Percentiles rank a stretch among this genome's conserved stretches.
phyloP scores from a whole-genome alignment of 2,113 vertebrate species.

The Petromus typicus region DNA sequence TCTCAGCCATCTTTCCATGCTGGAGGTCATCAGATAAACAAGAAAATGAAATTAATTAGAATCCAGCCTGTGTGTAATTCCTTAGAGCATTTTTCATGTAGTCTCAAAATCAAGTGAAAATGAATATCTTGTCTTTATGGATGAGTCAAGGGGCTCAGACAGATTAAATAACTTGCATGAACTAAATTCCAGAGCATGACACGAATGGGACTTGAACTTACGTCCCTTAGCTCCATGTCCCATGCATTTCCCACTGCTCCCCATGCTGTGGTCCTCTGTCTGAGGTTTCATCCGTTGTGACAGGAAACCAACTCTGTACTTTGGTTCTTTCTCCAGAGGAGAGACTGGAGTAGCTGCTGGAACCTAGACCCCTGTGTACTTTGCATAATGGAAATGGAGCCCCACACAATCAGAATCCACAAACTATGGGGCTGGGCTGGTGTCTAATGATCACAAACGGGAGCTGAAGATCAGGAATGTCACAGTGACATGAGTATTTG shows the following conservation, averaged over 20 bases:
- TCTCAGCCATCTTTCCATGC: constrained; percentile 33
- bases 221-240: not conserved
- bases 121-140: not conserved
- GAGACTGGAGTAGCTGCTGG: not conserved
- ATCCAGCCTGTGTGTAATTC: not conserved
- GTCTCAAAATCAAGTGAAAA: not conserved
- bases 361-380: not conserved
- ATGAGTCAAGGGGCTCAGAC: not conserved
- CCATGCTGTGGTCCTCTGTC: not conserved
- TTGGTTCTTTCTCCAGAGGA: not conserved
- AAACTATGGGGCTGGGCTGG: not conserved
- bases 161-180: not conserved
- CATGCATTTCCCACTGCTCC: not conserved
- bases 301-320: not conserved
- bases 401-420: not conserved
- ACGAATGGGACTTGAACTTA: not conserved
- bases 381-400: not conserved
- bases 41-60: not conserved
- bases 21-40: not conserved
- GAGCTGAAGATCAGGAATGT: not conserved
- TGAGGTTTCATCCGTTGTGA: too few relatives aligned
- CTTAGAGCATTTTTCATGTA: not conserved
- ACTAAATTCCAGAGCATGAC: not conserved
- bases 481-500: not conserved
- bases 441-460: not conserved